Percentiles rank a stretch among this genome's conserved stretches.
Evolutionary conservation across 2,797 vertebrate species (phyloP).

Genomic region (Coracias cyanogaster): DNA sequence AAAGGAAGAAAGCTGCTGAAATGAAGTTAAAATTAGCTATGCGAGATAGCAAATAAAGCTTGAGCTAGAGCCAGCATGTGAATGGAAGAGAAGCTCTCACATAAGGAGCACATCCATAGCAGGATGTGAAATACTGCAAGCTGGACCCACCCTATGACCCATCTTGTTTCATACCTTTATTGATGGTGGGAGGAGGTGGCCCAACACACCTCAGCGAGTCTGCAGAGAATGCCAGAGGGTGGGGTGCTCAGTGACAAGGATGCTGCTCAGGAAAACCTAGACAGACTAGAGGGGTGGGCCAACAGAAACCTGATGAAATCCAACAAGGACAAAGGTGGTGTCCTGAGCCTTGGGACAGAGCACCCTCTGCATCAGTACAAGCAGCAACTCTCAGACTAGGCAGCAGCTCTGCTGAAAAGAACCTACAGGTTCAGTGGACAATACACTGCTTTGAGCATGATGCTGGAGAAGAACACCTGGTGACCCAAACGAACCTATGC

Average conservation of each 20-base stretch:
- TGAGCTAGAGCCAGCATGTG: rapidly evolving
- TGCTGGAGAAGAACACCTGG: rapidly evolving
- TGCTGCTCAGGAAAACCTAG: neutral
- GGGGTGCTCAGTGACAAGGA: neutral
- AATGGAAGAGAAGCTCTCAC: rapidly evolving
- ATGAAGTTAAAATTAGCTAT: neutral
- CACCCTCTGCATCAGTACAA: rapidly evolving
- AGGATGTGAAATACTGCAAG: rapidly evolving
- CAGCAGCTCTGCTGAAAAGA: neutral
- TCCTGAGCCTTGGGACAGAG: neutral
- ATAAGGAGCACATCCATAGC: rapidly evolving
- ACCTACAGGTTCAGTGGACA: neutral
- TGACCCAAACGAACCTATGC: neutral
- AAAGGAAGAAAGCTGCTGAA: neutral
- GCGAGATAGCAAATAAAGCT: neutral
- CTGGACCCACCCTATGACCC: neutral
- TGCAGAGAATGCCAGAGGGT: neutral
- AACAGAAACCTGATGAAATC: neutral
- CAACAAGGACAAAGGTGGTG: rapidly evolving
- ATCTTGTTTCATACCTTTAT: rapidly evolving
- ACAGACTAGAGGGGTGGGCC: neutral
- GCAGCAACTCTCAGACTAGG: rapidly evolving
- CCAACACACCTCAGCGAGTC: rapidly evolving
- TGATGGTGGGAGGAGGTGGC: neutral
- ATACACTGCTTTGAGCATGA: neutral